Evolutionary conservation across 2,888 invertebrate species (phyloP).

Genomic region (Hetaerina titia): DNA sequence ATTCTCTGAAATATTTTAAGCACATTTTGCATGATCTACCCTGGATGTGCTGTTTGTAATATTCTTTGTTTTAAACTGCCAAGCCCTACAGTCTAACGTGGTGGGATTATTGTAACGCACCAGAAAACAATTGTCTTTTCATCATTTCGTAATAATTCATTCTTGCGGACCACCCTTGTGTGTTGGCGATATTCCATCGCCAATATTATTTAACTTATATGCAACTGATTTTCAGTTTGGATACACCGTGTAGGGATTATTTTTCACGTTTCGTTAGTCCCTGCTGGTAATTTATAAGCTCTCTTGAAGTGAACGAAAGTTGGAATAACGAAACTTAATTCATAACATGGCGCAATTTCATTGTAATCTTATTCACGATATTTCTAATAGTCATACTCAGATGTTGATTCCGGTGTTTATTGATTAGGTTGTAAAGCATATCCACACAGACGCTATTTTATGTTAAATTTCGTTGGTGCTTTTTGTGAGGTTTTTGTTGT

Average conservation of each 20-base stretch:
- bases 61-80: background rate
- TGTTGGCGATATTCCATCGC: background rate
- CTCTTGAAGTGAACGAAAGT: too few relatives aligned
- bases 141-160: background rate
- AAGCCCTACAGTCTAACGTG: background rate
- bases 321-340: too few relatives aligned
- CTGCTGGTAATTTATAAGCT: too few relatives aligned
- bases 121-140: background rate
- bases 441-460: background rate
- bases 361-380: too few relatives aligned
- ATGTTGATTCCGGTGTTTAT: background rate
- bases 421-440: background rate
- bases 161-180: background rate
- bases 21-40: background rate
- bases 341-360: too few relatives aligned
- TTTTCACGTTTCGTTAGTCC: background rate
- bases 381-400: too few relatives aligned
- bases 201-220: background rate
- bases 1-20: background rate
- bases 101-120: background rate
- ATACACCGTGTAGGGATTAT: background rate
- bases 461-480: background rate
- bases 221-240: background rate
- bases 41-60: background rate
- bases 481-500: background rate